phyloP scores from a whole-genome alignment of 2,888 invertebrate species.

The Coelopa pilipes region DNA sequence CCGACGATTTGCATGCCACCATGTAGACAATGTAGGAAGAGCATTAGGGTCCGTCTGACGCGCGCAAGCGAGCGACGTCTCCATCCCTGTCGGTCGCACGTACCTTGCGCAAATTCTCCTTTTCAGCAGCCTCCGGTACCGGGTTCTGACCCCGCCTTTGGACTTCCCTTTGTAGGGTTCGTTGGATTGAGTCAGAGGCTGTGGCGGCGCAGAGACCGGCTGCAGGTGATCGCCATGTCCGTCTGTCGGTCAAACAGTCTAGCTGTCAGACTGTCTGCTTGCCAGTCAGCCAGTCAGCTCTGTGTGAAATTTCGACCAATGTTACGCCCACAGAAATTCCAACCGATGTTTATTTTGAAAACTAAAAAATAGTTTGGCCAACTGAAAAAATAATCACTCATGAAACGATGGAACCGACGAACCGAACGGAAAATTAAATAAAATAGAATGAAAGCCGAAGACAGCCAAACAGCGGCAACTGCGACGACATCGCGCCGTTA shows the following conservation, averaged over 20 bases:
- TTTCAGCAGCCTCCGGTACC: too few relatives aligned
- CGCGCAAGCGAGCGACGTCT: too few relatives aligned
- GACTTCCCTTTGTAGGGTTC: too few relatives aligned
- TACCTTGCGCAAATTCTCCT: too few relatives aligned
- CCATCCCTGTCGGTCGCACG: too few relatives aligned
- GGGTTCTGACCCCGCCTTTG: too few relatives aligned
- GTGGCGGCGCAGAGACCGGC: too few relatives aligned
- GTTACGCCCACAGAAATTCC: constrained; percentile 28
- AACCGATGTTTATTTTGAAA: constrained; percentile 21
- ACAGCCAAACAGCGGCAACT: neutral
- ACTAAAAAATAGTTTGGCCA: constrained; percentile 12
- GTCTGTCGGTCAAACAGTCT: neutral
- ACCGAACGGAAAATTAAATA: neutral
- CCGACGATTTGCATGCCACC: neutral
- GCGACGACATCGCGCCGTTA: constrained; percentile 14
- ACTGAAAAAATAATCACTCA: neutral
- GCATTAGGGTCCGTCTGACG: too few relatives aligned
- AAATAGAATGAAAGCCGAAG: neutral
- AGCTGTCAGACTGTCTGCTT: neutral
- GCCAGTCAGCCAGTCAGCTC: too few relatives aligned
- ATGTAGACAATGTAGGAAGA: too few relatives aligned
- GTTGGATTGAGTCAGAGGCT: too few relatives aligned
- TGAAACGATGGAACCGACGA: neutral
- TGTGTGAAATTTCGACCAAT: neutral
- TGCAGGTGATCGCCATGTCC: neutral